Conservation (phyloP, 2,797 vertebrate species). For the Channa striata region DNA sequence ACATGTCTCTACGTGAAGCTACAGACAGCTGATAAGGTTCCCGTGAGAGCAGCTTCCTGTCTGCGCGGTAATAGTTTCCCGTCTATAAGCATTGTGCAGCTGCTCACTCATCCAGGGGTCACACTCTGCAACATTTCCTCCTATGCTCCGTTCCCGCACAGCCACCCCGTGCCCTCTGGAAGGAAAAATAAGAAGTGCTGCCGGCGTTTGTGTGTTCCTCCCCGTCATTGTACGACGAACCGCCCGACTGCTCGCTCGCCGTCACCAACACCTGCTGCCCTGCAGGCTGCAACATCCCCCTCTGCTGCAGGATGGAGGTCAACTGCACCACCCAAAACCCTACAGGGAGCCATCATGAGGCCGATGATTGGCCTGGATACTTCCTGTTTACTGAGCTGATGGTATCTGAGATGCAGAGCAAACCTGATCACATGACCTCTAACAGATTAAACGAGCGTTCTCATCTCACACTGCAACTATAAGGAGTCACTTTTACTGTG, state of each 20-base stretch:
- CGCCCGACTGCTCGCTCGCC: not conserved
- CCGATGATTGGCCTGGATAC: constrained; percentile 5
- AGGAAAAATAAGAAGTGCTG: too few species aligned
- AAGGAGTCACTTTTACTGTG: too few species aligned
- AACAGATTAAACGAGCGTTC: too few species aligned
- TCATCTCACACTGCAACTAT: too few species aligned
- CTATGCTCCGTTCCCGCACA: constrained; percentile 16
- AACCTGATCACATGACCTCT: not conserved
- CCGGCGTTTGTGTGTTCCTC: constrained; percentile 5
- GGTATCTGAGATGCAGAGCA: not conserved
- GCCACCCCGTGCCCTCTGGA: too few species aligned
- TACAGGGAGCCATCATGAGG: constrained; percentile 11
- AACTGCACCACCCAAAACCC: constrained; percentile 30
- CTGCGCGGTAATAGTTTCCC: constrained; percentile 27
- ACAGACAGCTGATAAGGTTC: constrained; percentile 1
- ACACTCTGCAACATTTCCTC: constrained; percentile 13
- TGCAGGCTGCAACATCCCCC: constrained; percentile 1
- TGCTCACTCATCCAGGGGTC: not conserved
- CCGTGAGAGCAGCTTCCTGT: constrained; percentile 29
- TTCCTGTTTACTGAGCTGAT: constrained; percentile 44
- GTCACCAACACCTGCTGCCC: constrained; percentile 36
- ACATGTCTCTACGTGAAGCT: not conserved
- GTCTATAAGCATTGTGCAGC: not conserved
- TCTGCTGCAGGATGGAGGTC: not conserved
- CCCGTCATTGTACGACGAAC: not conserved